These are phyloP conservation scores for Halcyon badia DNA, from an alignment of 2,797 vertebrate genomes.

Conservation along the genomic window DNA sequence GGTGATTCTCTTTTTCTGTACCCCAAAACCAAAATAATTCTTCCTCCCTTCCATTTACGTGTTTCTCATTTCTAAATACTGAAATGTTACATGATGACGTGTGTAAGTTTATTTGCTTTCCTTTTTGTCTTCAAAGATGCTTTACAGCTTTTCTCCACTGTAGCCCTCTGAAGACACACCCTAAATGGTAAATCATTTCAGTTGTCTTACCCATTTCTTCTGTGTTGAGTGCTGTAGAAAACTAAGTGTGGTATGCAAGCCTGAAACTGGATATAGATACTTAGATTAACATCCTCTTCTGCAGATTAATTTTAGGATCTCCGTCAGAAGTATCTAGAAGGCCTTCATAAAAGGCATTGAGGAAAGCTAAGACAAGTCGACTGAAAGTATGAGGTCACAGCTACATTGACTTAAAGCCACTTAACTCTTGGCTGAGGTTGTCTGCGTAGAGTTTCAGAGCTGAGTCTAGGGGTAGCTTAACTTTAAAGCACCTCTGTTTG, in stretches of 20 bases:
- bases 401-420: neutral
- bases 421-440: neutral
- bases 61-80: neutral
- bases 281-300: neutral
- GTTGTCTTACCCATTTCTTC: neutral
- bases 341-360: neutral
- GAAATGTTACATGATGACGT: neutral
- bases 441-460: neutral
- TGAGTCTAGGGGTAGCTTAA: neutral
- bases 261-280: neutral
- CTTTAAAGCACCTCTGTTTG: neutral
- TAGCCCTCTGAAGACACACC: neutral
- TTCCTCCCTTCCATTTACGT: neutral
- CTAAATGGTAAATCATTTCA: neutral
- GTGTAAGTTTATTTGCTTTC: neutral
- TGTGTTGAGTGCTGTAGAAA: neutral
- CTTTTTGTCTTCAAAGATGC: neutral
- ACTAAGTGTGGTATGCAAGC: neutral
- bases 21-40: neutral
- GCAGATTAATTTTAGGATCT: neutral
- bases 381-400: neutral
- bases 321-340: neutral
- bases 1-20: neutral
- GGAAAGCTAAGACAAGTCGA: neutral
- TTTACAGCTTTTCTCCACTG: neutral